Evolutionary conservation across 2,113 vertebrate species (phyloP).

Genomic region (Bubo bubo): DNA sequence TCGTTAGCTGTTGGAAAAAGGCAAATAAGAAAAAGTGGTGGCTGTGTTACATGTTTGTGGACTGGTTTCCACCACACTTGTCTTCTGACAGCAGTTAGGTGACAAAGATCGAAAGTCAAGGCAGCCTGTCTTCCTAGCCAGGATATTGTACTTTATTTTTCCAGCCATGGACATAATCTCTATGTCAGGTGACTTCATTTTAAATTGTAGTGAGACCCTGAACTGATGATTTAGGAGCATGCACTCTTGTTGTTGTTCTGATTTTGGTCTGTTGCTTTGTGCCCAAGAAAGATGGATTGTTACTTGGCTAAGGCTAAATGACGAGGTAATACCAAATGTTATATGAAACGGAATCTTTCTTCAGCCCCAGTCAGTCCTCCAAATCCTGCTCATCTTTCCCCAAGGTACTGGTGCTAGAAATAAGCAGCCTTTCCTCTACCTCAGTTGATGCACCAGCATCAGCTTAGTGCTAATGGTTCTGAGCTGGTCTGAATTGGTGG

Average conservation of each 20-base stretch:
- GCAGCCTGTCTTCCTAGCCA: neutral
- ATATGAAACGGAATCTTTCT: neutral
- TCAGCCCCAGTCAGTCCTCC: neutral
- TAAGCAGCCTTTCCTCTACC: neutral
- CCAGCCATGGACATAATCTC: neutral
- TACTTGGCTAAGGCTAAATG: neutral
- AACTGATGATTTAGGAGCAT: neutral
- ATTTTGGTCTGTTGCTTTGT: neutral
- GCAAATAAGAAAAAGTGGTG: neutral
- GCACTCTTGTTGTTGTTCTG: neutral
- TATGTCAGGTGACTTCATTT: neutral
- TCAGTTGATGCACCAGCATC: neutral
- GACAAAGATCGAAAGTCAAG: neutral
- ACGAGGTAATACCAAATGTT: neutral
- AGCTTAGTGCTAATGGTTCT: neutral
- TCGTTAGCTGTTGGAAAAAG: neutral
- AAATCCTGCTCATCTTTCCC: neutral
- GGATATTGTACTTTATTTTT: neutral
- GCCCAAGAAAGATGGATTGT: neutral
- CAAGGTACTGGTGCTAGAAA: neutral
- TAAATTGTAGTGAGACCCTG: neutral
- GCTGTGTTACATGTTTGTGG: neutral
- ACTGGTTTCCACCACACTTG: neutral
- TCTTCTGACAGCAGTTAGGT: neutral
- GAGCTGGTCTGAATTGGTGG: neutral